Evolutionary conservation across 2,113 vertebrate species (phyloP).

Genomic region (Pomatostomus ruficeps): DNA sequence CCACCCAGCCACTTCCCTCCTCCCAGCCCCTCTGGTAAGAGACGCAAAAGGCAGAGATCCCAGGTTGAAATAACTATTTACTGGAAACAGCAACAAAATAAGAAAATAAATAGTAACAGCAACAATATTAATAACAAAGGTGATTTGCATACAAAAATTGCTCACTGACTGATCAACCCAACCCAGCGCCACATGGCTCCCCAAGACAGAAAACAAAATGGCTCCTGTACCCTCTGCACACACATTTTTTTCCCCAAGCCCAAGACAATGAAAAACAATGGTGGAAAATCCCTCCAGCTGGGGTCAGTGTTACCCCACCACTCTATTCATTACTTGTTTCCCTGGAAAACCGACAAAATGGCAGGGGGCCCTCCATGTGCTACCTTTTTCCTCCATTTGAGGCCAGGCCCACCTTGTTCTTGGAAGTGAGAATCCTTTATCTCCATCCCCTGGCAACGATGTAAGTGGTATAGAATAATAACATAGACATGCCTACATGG

Average conservation of each 20-base stretch:
- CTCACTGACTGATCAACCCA: background rate
- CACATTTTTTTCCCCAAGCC: background rate
- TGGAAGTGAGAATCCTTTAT: background rate
- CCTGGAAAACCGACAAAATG: background rate
- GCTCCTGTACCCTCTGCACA: background rate
- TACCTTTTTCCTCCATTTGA: background rate
- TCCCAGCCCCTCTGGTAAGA: background rate
- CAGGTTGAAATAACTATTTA: background rate
- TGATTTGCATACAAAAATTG: background rate
- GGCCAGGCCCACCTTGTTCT: background rate
- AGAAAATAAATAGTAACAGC: background rate
- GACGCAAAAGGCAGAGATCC: background rate
- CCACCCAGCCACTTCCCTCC: background rate
- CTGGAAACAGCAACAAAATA: background rate
- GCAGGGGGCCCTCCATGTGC: background rate
- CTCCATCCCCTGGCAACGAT: background rate
- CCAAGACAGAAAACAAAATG: background rate
- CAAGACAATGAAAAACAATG: background rate
- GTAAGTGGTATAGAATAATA: background rate
- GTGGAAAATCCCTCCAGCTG: background rate
- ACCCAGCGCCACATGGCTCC: rapidly evolving
- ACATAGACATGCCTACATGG: rapidly evolving
- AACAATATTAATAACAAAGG: background rate
- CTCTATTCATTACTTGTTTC: background rate
- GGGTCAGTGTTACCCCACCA: background rate